Evolutionary conservation across 1,140 invertebrate species (phyloP), one percentile per base, ranked within the genome.

Genomic region (Colletes latitarsis): DNA sequence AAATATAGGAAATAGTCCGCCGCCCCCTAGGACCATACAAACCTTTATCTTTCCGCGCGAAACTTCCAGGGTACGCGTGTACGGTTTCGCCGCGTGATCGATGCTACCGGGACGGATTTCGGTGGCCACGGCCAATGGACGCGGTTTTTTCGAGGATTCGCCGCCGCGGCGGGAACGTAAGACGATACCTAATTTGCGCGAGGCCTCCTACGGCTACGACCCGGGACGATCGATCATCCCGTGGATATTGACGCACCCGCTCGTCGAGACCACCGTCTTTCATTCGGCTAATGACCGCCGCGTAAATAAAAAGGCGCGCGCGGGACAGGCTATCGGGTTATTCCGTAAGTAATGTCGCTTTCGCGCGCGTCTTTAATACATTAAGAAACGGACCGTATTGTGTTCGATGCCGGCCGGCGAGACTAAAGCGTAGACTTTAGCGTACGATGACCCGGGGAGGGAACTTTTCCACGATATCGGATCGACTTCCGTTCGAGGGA

Each of bases 181-280:
- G 79, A 75, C 88, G 88, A 90, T 88, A 87, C 87, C 84, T 90
- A 88, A 91, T 90, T 88, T 87, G 85, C 83, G 81, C 84, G 68
- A 82, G 75, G 71, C 78, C 68, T 72, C 72, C 82, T 67, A 75
- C 83, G 79, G 77, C 69, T 55, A 81, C 70, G 75, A 30, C 43
- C 76, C 43, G 64, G 52, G 88, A 92, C 92, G 92, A 93, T 93
- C 92, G 91, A 93, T 93, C 92, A 92, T 77, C 85, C 77, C 71
- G 89, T 75, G 82, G 84, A 91, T 89, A 92, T 91, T 88, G 88
- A 89, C 87, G 88, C 86, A 86, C 78, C 81, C 87, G 85, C 89
- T 86, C 86, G 77, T 72, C 88, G 90, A 91, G 89, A 88, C 81
- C 84, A 52, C 88, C 83, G 75, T 89, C 75, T 76, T 79, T 82